Evolutionary conservation across 2,797 vertebrate species (phyloP).

Genomic region (Molossus molossus): DNA sequence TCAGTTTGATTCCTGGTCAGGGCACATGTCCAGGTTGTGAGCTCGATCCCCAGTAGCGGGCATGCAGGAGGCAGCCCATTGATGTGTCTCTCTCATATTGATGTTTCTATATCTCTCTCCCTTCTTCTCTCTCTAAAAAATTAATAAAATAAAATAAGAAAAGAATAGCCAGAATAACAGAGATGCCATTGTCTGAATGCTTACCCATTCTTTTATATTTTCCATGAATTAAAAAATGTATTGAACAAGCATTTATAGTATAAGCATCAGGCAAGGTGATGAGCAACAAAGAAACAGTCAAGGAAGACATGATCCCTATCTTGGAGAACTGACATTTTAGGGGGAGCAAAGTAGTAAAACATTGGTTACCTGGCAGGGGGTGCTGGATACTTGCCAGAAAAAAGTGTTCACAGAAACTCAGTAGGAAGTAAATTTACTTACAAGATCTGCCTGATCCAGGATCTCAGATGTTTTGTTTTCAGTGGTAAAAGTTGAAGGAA

Average conservation of each 20-base stretch:
- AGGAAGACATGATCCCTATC: background rate
- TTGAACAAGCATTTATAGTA: background rate
- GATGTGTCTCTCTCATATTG: too few relatives aligned
- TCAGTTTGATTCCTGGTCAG: too few relatives aligned
- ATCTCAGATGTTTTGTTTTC: background rate
- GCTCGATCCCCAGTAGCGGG: too few relatives aligned
- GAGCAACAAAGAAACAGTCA: background rate
- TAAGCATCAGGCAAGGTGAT: background rate
- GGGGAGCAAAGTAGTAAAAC: background rate
- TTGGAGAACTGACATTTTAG: background rate
- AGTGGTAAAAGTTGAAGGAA: background rate
- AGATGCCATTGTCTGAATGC: accelerated
- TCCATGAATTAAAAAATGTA: background rate
- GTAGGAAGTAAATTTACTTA: background rate
- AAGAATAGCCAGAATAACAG: background rate
- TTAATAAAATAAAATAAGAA: background rate
- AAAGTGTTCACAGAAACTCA: background rate
- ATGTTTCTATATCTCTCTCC: too few relatives aligned
- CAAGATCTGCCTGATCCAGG: background rate
- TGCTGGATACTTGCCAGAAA: background rate
- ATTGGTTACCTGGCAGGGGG: too few relatives aligned
- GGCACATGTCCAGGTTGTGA: too few relatives aligned
- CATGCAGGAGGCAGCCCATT: too few relatives aligned
- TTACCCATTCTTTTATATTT: background rate
- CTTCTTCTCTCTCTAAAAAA: background rate